These are phyloP conservation scores for Crambe crambe DNA, from an alignment of 37 sponge, comb jelly and placozoan genomes.

Conservation along the genomic window DNA sequence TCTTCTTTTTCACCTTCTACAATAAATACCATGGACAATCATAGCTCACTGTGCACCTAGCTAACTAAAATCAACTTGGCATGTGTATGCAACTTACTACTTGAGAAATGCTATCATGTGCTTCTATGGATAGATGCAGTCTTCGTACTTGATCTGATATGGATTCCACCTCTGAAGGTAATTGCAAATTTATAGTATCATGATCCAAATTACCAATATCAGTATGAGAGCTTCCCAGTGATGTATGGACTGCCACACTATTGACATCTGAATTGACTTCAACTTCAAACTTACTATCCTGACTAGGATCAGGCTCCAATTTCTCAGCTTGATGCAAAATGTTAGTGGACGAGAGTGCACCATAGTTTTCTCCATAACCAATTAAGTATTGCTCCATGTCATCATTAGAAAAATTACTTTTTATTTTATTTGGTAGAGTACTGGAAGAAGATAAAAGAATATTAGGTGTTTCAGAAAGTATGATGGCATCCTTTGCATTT, in stretches of 20 bases:
- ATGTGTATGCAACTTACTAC: not conserved
- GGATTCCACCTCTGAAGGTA: not conserved
- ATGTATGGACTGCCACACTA: not conserved
- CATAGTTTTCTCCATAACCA: conserved; percentile 68
- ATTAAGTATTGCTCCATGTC: conserved; percentile 42
- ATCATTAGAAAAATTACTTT: not conserved
- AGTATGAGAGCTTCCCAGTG: not conserved
- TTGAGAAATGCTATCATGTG: not conserved
- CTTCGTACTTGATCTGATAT: not conserved
- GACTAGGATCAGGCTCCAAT: not conserved
- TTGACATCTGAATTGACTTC: not conserved
- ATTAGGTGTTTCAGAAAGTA: not conserved
- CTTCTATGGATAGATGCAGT: not conserved
- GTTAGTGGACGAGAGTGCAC: conserved; percentile 27
- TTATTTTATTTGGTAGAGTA: not conserved
- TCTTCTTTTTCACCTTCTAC: too few species aligned
- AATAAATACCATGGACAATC: too few species aligned
- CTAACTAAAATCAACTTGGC: too few species aligned
- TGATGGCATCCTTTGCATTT: too few species aligned
- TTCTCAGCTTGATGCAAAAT: too few species aligned
- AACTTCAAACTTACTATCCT: not conserved
- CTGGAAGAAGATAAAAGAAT: not conserved
- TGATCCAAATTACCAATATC: not conserved
- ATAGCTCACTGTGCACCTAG: too few species aligned
- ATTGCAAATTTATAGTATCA: not conserved